These are phyloP conservation scores for Drosophila anomelani DNA, from an alignment of 2,888 invertebrate species.

Conservation along the genomic window DNA sequence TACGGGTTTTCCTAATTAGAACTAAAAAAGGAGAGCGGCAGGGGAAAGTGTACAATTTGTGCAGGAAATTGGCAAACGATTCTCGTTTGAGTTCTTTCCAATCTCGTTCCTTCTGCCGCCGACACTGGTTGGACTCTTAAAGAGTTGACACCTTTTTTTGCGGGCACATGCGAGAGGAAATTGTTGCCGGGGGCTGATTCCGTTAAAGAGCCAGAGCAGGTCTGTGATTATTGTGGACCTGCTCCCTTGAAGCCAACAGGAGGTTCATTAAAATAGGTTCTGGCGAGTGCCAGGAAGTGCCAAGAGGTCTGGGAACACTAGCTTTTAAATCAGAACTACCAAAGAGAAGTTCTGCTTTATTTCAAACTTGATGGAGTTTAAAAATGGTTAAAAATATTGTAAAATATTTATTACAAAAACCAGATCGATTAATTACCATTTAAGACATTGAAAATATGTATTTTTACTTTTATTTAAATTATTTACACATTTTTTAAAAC, in stretches of 20 bases:
- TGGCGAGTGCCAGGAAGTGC: slow-evolving; percentile 18
- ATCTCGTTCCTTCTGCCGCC: slow-evolving; percentile 30
- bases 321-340: neutral
- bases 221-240: slow-evolving; percentile 25
- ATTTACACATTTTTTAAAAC: neutral
- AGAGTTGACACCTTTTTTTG: slow-evolving; percentile 59
- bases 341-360: neutral
- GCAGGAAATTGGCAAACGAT: slow-evolving; percentile 61
- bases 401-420: too few species aligned
- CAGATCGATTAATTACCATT: neutral
- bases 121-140: slow-evolving; percentile 30
- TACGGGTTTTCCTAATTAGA: slow-evolving; percentile 68
- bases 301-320: neutral
- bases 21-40: slow-evolving; percentile 25
- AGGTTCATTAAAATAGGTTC: slow-evolving; percentile 24
- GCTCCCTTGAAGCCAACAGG: neutral
- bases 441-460: neutral
- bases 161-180: slow-evolving; percentile 27
- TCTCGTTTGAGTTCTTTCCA: slow-evolving; percentile 29
- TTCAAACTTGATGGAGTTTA: too few species aligned
- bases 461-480: neutral
- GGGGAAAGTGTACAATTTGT: slow-evolving; percentile 38
- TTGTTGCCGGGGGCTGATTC: slow-evolving; percentile 27
- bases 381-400: too few species aligned
- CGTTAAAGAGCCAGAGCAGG: slow-evolving; percentile 28